Percentiles rank a stretch among this genome's conserved stretches.
Conservation (phyloP, 2,113 vertebrate species). For the Semicossyphus pulcher region DNA sequence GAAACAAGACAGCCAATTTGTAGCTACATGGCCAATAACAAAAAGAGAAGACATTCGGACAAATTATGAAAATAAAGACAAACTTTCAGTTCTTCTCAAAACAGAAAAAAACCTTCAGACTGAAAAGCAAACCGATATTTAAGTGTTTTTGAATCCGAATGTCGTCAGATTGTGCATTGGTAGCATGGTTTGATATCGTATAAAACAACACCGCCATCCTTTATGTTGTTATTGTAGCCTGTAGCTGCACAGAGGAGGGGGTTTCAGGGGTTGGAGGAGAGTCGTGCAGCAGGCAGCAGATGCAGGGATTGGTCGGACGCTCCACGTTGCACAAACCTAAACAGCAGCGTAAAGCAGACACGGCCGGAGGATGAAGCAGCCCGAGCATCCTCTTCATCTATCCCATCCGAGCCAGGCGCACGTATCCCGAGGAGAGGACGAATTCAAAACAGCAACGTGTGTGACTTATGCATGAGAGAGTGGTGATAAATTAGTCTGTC, state of each 20-base stretch:
- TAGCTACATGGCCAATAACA: no score
- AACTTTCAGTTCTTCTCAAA: slow-evolving; percentile 1
- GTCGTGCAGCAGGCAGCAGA: slow-evolving; percentile 22
- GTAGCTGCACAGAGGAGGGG: slow-evolving; percentile 8
- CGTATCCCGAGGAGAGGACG: not conserved
- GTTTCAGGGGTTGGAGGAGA: slow-evolving; percentile 27
- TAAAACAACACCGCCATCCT: not conserved
- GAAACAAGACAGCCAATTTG: not conserved
- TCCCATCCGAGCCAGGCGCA: slow-evolving; percentile 37
- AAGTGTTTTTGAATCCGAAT: not conserved
- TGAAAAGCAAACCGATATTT: not conserved
- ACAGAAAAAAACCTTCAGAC: not conserved
- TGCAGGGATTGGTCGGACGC: slow-evolving; percentile 70
- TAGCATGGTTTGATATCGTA: not conserved
- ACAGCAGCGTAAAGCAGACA: slow-evolving; percentile 69
- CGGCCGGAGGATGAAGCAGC: slow-evolving; percentile 51
- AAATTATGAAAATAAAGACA: slow-evolving; percentile 5
- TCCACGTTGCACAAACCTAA: slow-evolving; percentile 69
- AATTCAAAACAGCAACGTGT: slow-evolving; percentile 21
- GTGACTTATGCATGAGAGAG: slow-evolving; percentile 10
- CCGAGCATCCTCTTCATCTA: slow-evolving; percentile 43
- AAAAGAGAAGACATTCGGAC: not conserved
- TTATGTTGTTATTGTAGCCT: not conserved
- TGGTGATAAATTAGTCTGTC: slow-evolving; percentile 5
- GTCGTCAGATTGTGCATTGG: not conserved